phyloP scores from a whole-genome alignment of 2,113 vertebrate species.

The Saguinus midas region DNA sequence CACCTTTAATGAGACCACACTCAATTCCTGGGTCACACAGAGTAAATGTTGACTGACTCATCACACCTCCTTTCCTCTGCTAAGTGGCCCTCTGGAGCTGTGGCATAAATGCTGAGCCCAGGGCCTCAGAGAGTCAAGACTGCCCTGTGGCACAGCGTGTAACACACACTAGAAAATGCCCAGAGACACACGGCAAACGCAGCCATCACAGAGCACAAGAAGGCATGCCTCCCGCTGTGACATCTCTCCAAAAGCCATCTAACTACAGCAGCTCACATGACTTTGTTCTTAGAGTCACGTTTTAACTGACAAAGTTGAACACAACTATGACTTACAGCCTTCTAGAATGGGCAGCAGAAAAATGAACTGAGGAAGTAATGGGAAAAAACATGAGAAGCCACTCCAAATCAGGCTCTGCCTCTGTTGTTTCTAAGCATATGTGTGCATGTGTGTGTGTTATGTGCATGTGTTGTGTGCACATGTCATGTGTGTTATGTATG shows the following conservation, averaged over 20 bases:
- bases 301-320: constrained; percentile 86
- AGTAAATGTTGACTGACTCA: background rate
- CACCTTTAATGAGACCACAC: background rate
- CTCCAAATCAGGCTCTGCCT: constrained; percentile 79
- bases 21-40: background rate
- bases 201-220: background rate
- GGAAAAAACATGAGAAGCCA: constrained; percentile 82
- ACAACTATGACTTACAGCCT: constrained; percentile 85
- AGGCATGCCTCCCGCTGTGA: constrained; percentile 41
- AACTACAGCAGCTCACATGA: constrained; percentile 78
- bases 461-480: background rate
- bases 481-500: no score
- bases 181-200: background rate
- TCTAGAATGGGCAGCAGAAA: constrained; percentile 86
- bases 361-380: constrained; percentile 84
- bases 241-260: constrained; percentile 73
- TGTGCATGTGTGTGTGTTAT: constrained; percentile 52
- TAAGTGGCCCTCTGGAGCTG: background rate
- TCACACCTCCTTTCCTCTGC: background rate
- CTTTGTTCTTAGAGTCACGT: constrained; percentile 86
- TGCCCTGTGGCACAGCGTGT: accelerated
- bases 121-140: background rate
- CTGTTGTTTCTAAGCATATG: constrained; percentile 78
- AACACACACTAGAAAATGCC: background rate
- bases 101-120: background rate